Evolutionary conservation across 2,113 vertebrate genomes (phyloP), one percentile per base, ranked within the genome.

Genomic region (Globicephala melas): DNA sequence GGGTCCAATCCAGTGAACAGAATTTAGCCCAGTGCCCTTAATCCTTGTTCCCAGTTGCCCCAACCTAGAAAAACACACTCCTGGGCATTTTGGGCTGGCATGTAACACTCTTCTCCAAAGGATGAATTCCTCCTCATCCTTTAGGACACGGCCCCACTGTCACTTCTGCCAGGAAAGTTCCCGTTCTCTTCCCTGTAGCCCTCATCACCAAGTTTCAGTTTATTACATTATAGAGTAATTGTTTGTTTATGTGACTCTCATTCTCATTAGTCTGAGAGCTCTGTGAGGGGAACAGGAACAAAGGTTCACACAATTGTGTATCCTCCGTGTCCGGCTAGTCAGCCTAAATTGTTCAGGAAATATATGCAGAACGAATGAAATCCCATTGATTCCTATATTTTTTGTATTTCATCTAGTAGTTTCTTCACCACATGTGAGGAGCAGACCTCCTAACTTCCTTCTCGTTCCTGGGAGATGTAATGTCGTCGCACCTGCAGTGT

Each of bases 301-400:
- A 33, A 73, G 47, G 17, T 41, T n/a, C 38, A 68, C 18, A 38
- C 31, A 8, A 14, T 0, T 26, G 23, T 38, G 36, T 18, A 1
- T 50, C 55, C n/a, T 36, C 8, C 0, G n/a, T 3, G 23, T 41
- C 62, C 1, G 38, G 71, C 71, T 6, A 11, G 33, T 68, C 31
- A 10, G 47, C 28, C 2, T 58, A 17, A 36, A 12, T 23, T 7
- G 21, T 62, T 70, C 20, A 38, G 4, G 14, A 26, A 88, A 36
- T 55, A 31, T 18, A n/a, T 44, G 58, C 4, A 18, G 20, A 53
- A 41, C 33, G 62, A 60, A 62, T 62, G 38, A 50, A 77, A 89
- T 44, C 8, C 28, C 23, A 18, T n/a, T 1, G 0, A 21, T 31
- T 36, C n/a, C 13, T 63, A 6, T 10, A 4, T 10, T 68, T 55